These are phyloP conservation scores for Thunnus albacares DNA, from an alignment of 2,797 vertebrate species.

Conservation along the genomic window DNA sequence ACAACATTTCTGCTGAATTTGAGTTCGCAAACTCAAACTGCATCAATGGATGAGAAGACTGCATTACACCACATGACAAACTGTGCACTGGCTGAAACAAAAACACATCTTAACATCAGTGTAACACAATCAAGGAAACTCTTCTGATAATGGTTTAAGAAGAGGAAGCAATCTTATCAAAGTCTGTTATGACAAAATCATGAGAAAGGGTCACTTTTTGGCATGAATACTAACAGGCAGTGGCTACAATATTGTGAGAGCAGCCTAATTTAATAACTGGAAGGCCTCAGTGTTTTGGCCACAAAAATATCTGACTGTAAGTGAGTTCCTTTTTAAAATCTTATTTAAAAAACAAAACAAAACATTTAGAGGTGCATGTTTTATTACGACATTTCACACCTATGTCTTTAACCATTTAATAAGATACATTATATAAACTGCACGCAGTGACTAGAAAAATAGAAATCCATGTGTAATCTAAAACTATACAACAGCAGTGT, in stretches of 20 bases:
- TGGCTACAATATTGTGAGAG: not conserved
- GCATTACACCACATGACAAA: not conserved
- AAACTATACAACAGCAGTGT: not conserved
- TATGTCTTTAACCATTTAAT: not conserved
- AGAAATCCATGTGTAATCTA: not conserved
- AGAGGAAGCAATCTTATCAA: too few relatives aligned
- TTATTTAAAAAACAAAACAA: too few relatives aligned
- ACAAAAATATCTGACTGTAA: too few relatives aligned
- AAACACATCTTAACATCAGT: not conserved
- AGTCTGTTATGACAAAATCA: not conserved
- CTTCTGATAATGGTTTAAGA: not conserved
- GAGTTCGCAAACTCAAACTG: not conserved
- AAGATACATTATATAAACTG: not conserved
- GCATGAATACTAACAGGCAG: not conserved
- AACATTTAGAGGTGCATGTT: too few relatives aligned
- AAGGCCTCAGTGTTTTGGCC: too few relatives aligned
- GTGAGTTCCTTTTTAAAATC: too few relatives aligned
- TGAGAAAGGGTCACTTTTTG: too few relatives aligned
- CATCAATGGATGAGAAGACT: not conserved
- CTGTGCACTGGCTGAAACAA: not conserved
- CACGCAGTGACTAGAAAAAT: too few relatives aligned
- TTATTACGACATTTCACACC: too few relatives aligned
- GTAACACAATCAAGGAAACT: not conserved
- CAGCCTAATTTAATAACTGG: too few relatives aligned
- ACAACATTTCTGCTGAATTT: constrained; percentile 1